A percentile compares a stretch with the other conserved stretches of the same genome.
Conservation (phyloP, 1,140 invertebrate genomes). For the Brachionus paranguensis region DNA sequence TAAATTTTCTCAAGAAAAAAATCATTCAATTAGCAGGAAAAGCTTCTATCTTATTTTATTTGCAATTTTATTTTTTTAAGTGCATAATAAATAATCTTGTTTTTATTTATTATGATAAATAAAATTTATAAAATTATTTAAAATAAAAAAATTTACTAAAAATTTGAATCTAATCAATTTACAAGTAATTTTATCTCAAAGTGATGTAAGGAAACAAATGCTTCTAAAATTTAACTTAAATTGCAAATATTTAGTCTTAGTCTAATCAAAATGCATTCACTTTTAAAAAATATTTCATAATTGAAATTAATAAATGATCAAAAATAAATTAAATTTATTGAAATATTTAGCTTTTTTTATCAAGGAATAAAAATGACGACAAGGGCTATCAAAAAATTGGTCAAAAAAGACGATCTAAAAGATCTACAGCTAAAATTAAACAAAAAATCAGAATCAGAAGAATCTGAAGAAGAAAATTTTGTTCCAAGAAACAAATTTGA, state of each 20-base stretch:
- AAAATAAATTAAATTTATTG: background rate
- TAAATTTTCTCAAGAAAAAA: too few relatives aligned
- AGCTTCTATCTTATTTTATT: too few relatives aligned
- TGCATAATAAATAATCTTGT: too few relatives aligned
- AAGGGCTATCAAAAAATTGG: conserved; percentile 35
- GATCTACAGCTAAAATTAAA: background rate
- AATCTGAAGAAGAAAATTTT: conserved; percentile 20
- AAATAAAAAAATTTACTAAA: background rate
- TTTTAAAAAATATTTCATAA: background rate
- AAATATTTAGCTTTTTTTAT: background rate
- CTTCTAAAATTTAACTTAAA: background rate
- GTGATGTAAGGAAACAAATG: background rate
- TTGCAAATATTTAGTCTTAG: background rate
- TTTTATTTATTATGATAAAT: background rate
- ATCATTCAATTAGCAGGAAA: too few relatives aligned
- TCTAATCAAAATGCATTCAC: background rate
- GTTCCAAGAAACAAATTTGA: conserved; percentile 23
- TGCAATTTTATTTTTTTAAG: too few relatives aligned
- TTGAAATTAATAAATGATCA: background rate
- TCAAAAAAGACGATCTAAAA: conserved; percentile 35
- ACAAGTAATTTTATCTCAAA: too few relatives aligned
- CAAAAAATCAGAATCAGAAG: background rate
- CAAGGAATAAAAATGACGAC: background rate
- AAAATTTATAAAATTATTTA: background rate
- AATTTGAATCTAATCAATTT: background rate